Percentiles rank a stretch among this genome's conserved stretches.
Evolutionary conservation across 2,113 vertebrate species (phyloP).

Genomic region (Mormyrus lacerda): DNA sequence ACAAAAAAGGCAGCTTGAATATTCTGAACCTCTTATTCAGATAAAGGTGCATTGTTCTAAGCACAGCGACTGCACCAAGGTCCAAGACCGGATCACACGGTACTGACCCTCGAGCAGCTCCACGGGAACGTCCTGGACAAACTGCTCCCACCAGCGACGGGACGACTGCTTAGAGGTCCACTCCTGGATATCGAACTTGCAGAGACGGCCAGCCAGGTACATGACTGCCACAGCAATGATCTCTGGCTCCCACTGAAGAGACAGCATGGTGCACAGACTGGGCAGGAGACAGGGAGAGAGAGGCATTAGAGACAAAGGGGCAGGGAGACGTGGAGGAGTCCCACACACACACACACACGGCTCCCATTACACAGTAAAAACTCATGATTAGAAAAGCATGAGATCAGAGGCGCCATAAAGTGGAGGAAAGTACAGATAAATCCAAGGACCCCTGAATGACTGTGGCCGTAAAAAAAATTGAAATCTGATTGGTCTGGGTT

Average conservation of each 20-base stretch:
- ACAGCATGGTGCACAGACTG: conserved; percentile 94
- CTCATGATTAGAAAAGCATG: too few relatives aligned
- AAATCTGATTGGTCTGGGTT: too few relatives aligned
- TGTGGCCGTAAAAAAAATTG: too few relatives aligned
- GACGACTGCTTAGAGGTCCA: conserved; percentile 95
- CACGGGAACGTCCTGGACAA: conserved; percentile 95
- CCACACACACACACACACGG: background rate
- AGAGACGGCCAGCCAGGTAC: conserved; percentile 92
- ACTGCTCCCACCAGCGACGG: conserved; percentile 97
- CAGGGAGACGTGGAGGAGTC: background rate
- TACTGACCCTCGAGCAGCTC: conserved; percentile 88
- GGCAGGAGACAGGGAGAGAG: conserved; percentile 8
- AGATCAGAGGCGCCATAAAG: too few relatives aligned
- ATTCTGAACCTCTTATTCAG: background rate
- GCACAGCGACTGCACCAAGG: background rate
- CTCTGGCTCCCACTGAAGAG: conserved; percentile 96
- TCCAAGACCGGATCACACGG: background rate
- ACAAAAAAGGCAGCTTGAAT: background rate
- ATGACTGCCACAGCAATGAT: conserved; percentile 97
- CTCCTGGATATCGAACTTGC: conserved; percentile 97
- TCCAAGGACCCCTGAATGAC: too few relatives aligned
- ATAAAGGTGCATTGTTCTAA: too few relatives aligned
- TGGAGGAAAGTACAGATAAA: too few relatives aligned
- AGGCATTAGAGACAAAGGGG: background rate
- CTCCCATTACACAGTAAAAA: background rate